A percentile compares a stretch with the other conserved stretches of the same genome.
Evolutionary conservation across 1,140 invertebrate genomes (phyloP).

Genomic region (Andricus grossulariae): DNA sequence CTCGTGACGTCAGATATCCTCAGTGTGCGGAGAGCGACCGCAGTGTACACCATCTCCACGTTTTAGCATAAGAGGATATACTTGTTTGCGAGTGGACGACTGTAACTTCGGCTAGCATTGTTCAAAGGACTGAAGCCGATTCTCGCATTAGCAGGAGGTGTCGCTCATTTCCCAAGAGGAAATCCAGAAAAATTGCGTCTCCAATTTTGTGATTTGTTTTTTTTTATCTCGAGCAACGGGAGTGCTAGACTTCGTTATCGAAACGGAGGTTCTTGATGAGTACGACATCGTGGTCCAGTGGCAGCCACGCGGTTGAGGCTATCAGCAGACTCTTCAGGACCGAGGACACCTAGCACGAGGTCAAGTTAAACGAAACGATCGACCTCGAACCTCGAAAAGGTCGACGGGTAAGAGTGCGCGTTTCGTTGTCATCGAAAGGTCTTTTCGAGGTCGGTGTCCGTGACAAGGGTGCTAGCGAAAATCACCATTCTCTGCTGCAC

Average conservation of each 20-base stretch:
- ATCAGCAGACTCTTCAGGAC: constrained; percentile 39
- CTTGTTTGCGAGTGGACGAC: constrained; percentile 51
- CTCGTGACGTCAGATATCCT: constrained; percentile 72
- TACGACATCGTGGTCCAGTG: constrained; percentile 47
- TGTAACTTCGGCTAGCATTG: constrained; percentile 33
- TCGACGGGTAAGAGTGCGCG: background rate
- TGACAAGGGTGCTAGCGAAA: background rate
- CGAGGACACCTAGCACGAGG: constrained; percentile 59
- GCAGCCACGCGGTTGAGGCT: constrained; percentile 56
- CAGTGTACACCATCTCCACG: constrained; percentile 71
- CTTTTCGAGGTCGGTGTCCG: constrained; percentile 1
- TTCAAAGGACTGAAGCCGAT: constrained; percentile 26
- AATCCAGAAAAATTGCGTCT: constrained; percentile 12
- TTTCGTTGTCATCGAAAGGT: constrained; percentile 3
- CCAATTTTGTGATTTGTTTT: constrained; percentile 15
- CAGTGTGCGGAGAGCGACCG: constrained; percentile 75
- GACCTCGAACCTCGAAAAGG: constrained; percentile 11
- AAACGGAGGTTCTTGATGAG: background rate
- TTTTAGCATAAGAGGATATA: constrained; percentile 60
- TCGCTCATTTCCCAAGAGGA: background rate
- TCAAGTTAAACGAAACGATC: background rate
- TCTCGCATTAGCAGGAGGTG: constrained; percentile 36
- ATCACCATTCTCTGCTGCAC: background rate
- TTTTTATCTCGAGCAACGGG: background rate
- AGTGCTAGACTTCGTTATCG: background rate